Evolutionary conservation across 2,888 invertebrate genomes (phyloP).

Genomic region (Pseudococcus longispinus): DNA sequence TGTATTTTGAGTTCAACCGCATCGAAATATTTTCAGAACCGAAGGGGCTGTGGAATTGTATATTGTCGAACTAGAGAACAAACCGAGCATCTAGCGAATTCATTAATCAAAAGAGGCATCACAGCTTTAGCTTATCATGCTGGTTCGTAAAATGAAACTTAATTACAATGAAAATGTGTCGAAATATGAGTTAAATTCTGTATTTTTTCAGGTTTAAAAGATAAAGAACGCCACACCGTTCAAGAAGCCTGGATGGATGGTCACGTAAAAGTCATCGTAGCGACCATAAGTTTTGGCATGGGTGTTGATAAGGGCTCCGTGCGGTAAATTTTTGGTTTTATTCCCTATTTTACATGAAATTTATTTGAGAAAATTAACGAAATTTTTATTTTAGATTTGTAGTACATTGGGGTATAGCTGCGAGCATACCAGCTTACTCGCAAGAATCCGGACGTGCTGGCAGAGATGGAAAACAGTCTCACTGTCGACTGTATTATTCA

Average conservation of each 20-base stretch:
- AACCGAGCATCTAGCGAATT: slow-evolving; percentile 82
- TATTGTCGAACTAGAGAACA: slow-evolving; percentile 94
- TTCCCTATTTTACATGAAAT: background rate
- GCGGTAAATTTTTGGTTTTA: slow-evolving; percentile 65
- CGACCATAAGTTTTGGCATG: slow-evolving; percentile 99
- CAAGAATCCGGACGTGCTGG: slow-evolving; percentile 97
- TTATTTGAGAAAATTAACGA: background rate
- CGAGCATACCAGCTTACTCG: slow-evolving; percentile 94
- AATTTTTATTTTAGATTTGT: slow-evolving; percentile 75
- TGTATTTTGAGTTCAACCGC: background rate
- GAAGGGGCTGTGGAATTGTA: slow-evolving; percentile 78
- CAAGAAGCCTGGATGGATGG: slow-evolving; percentile 95
- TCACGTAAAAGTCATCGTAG: slow-evolving; percentile 86
- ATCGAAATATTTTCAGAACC: background rate
- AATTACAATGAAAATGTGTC: background rate
- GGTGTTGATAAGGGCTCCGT: slow-evolving; percentile 97
- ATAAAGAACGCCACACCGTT: slow-evolving; percentile 74
- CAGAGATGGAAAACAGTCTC: slow-evolving; percentile 87
- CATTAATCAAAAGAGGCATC: slow-evolving; percentile 77
- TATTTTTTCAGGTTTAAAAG: slow-evolving; percentile 70
- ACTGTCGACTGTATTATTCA: slow-evolving; percentile 91
- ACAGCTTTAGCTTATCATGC: slow-evolving; percentile 88
- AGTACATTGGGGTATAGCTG: slow-evolving; percentile 94
- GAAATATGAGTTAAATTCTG: background rate
- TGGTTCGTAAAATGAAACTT: slow-evolving; percentile 65